Percentiles rank a stretch among this genome's conserved stretches.
These are phyloP conservation scores for Montipora efflorescens DNA, from an alignment of 64 coral and sea anemone species.

Conservation along the genomic window DNA sequence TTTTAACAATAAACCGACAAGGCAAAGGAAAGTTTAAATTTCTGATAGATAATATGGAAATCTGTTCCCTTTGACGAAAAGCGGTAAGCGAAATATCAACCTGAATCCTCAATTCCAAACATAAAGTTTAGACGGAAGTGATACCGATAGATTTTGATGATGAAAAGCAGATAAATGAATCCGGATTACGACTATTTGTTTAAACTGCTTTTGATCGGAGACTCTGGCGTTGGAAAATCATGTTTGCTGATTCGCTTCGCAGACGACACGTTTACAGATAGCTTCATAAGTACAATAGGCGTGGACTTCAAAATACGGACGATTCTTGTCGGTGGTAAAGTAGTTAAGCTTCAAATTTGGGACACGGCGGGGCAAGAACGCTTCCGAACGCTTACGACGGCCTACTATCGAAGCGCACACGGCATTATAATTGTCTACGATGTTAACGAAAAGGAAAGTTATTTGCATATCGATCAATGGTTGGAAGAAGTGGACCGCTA, in stretches of 20 bases:
- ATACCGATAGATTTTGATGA: too few species aligned
- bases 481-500: constrained; percentile 81
- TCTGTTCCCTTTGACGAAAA: neutral
- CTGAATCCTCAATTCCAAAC: neutral
- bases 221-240: constrained; percentile 98
- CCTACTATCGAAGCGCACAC: constrained; percentile 93
- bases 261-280: constrained; percentile 95
- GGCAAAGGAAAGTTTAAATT: constrained; percentile 8
- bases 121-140: neutral
- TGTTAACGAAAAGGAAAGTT: constrained; percentile 95
- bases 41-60: constrained; percentile 19
- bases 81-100: neutral
- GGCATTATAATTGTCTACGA: constrained; percentile 95
- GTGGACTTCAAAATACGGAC: constrained; percentile 99
- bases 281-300: constrained; percentile 97
- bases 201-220: constrained; percentile 95
- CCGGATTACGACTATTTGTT: constrained; percentile 98
- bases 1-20: constrained; percentile 25
- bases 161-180: constrained; percentile 54
- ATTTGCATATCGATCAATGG: constrained; percentile 91
- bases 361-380: constrained; percentile 96
- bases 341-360: constrained; percentile 95
- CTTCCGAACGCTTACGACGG: constrained; percentile 93
- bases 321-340: constrained; percentile 74
- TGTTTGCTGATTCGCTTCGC: constrained; percentile 97